Base-by-base conservation (phyloP, 2,888 invertebrate species). In the Augochlorella aurata region DNA sequence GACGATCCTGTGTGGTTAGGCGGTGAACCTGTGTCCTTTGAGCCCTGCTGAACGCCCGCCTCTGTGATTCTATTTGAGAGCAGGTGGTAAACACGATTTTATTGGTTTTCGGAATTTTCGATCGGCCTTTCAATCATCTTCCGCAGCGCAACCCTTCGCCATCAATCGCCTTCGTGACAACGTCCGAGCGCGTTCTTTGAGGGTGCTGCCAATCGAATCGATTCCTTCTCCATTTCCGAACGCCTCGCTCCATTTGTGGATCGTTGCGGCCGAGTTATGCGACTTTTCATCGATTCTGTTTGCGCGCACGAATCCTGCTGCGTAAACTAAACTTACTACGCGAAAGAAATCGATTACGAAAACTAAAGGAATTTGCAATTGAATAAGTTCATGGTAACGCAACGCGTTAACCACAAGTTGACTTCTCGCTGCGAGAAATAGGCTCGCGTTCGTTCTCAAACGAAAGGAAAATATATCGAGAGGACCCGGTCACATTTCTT, bases 1-100 rank as follows among this genome's bases (percentile, higher is more conserved):
- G 81, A 79, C 80, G 81, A 74, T 74, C 80, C 18, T n/a, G 54
- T 38, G 68, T 61, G 78, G 47, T 63, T 29, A 63, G n/a, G 9
- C 24, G 45, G 14, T 50, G 79, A 18, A 69, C 73, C 21, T 21
- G 58, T 44, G 24, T 29, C 70, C 81, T 81, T 71, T 81, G 80
- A 74, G 50, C 38, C n/a, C 38, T 14, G 29, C 3, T 29, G 38
- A 63, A 63, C 63, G 63, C 38, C 29, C 63, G 63, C 18, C 63
- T 63, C 29, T 63, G 44, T 18, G 44, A 63, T 63, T 38, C 63
- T 63, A 63, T 63, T 63, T 38, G 63, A 38, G 44, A 63, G 29
- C 63, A 63, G 63, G 63, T 63, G 63, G 63, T 38, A 63, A 63
- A 38, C 63, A 63, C 38, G 63, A 63, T 63, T 38, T 38, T 38